Evolutionary conservation across 1,140 invertebrate genomes (phyloP).

Genomic region (Alviniconcha marisindica): DNA sequence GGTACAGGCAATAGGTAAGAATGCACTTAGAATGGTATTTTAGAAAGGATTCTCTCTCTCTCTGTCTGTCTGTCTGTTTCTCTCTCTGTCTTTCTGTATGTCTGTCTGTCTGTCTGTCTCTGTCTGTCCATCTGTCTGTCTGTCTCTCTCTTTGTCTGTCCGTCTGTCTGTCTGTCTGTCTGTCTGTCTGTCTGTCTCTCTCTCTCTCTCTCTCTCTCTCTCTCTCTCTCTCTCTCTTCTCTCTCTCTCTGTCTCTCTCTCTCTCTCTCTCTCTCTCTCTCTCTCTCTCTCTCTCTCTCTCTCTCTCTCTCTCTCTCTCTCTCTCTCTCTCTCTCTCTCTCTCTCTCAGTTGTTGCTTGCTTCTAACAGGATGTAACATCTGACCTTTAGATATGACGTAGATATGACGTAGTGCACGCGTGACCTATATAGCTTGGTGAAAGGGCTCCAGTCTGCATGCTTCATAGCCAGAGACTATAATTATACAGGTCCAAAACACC

Average conservation of each 20-base stretch:
- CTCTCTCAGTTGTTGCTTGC: slow-evolving; percentile 1
- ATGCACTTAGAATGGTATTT: too few relatives aligned
- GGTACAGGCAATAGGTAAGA: too few relatives aligned
- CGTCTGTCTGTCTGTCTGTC: background rate
- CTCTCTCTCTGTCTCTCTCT: background rate
- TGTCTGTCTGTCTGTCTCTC: slow-evolving; percentile 21
- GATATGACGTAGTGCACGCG: too few relatives aligned
- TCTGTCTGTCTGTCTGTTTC: slow-evolving; percentile 20
- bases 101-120: slow-evolving; percentile 22
- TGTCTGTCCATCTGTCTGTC: background rate
- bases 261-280: slow-evolving; percentile 6
- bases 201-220: slow-evolving; percentile 7
- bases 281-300: slow-evolving; percentile 26
- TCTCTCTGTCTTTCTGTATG: slow-evolving; percentile 23
- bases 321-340: slow-evolving; percentile 25
- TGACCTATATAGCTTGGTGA: too few relatives aligned
- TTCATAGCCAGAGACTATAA: too few relatives aligned
- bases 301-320: slow-evolving; percentile 17
- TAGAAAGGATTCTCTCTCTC: slow-evolving; percentile 35
- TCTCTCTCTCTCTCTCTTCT: too few relatives aligned
- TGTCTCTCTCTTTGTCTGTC: background rate
- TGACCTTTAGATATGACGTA: too few relatives aligned
- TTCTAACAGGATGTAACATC: background rate
- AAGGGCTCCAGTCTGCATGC: too few relatives aligned
- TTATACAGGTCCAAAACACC: too few relatives aligned